Evolutionary conservation across 2,113 vertebrate genomes (phyloP).

Genomic region (Strix aluco): DNA sequence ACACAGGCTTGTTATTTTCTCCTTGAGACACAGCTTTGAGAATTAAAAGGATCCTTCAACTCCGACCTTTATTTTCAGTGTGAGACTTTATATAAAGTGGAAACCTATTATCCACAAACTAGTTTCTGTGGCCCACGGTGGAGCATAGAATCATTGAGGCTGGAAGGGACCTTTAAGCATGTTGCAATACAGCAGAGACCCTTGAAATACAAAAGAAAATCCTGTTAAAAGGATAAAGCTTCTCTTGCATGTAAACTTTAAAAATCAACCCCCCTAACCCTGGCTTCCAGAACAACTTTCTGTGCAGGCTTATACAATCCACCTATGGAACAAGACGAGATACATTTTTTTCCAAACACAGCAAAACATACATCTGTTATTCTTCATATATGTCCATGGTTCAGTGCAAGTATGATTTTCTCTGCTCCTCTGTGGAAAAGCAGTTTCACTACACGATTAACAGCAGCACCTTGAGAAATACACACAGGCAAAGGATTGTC

Average conservation of each 20-base stretch:
- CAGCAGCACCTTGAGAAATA: background rate
- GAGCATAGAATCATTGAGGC: background rate
- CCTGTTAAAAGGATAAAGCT: background rate
- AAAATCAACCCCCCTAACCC: background rate
- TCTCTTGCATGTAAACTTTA: constrained; percentile 32
- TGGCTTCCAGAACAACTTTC: background rate
- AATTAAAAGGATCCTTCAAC: constrained; percentile 8
- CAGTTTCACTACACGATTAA: background rate
- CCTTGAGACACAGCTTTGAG: background rate
- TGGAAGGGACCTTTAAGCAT: background rate
- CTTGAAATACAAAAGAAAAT: constrained; percentile 39
- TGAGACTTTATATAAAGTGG: constrained; percentile 13
- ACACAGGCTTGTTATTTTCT: background rate
- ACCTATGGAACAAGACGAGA: background rate
- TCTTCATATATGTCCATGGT: background rate
- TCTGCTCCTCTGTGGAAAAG: background rate
- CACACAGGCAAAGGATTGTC: background rate
- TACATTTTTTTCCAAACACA: background rate
- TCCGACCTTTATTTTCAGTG: constrained; percentile 56
- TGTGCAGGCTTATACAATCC: background rate
- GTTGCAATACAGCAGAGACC: constrained; percentile 6
- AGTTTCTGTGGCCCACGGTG: background rate
- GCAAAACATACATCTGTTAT: background rate
- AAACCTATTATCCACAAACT: constrained; percentile 23
- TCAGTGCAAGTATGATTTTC: background rate